These are phyloP conservation scores for Batillaria attramentaria DNA, from an alignment of 1,140 invertebrate genomes.

Conservation along the genomic window DNA sequence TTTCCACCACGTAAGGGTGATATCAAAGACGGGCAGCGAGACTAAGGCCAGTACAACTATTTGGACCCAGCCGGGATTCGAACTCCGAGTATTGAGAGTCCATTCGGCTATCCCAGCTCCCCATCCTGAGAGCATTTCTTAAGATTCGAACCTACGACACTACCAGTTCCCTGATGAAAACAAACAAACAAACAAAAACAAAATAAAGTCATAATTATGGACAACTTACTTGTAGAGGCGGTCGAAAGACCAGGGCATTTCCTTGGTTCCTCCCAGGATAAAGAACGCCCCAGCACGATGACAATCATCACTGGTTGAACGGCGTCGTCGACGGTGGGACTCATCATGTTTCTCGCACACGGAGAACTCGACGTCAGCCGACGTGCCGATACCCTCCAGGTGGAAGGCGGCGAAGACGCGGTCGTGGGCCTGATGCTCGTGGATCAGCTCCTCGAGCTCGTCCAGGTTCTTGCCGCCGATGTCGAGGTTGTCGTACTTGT, in stretches of 20 bases:
- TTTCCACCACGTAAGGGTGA: no score
- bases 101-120: no score
- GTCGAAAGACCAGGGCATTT: conserved; percentile 39
- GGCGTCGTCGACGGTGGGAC: conserved; percentile 3
- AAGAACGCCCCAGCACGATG: conserved; percentile 30
- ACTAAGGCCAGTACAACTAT: no score
- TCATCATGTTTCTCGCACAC: conserved; percentile 23
- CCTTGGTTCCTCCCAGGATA: conserved; percentile 33
- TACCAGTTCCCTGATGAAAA: neutral
- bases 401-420: conserved; percentile 46
- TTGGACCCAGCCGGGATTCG: no score
- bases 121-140: neutral
- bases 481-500: conserved; percentile 33
- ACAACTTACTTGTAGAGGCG: conserved; percentile 35
- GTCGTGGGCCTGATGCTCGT: conserved; percentile 22
- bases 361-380: conserved; percentile 34
- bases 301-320: conserved; percentile 4
- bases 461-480: conserved; percentile 26
- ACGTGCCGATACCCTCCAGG: conserved; percentile 40
- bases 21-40: neutral
- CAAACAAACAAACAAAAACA: no score
- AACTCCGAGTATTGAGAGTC: no score
- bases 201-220: neutral
- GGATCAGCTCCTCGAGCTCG: conserved; percentile 34
- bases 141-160: neutral